Conservation (phyloP, 2,888 invertebrate genomes). For the Kryphioiulus occultus region DNA sequence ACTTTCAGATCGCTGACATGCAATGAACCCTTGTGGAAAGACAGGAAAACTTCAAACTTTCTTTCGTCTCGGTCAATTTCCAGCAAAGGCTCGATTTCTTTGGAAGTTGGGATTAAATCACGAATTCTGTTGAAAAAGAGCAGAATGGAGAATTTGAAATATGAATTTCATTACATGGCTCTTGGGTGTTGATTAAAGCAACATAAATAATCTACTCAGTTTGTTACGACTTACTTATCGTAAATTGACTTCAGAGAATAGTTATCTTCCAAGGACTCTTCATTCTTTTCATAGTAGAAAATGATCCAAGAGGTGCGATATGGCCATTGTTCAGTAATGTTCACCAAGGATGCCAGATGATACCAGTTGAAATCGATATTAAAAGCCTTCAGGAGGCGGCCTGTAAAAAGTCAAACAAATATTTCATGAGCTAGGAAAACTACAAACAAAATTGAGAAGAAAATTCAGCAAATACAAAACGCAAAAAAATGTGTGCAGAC, state of each 20-base stretch:
- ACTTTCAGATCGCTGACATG: slow-evolving; percentile 89
- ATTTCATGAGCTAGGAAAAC: not conserved
- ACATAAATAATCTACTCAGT: not conserved
- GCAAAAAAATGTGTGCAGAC: slow-evolving; percentile 64
- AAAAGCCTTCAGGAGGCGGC: slow-evolving; percentile 95
- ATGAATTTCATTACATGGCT: too few species aligned
- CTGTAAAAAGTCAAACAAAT: slow-evolving; percentile 64
- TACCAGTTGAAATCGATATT: slow-evolving; percentile 99
- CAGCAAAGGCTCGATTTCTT: slow-evolving; percentile 86
- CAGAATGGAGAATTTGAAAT: too few species aligned
- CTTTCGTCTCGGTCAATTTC: slow-evolving; percentile 94
- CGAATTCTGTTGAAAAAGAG: slow-evolving; percentile 61
- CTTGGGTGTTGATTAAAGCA: not conserved
- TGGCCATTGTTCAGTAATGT: slow-evolving; percentile 99
- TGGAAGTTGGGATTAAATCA: slow-evolving; percentile 79
- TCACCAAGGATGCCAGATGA: slow-evolving; percentile 96
- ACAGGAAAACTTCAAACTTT: slow-evolving; percentile 91
- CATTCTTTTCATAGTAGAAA: slow-evolving; percentile 87
- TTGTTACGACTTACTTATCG: slow-evolving; percentile 77
- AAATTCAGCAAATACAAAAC: not conserved
- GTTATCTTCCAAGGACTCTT: slow-evolving; percentile 85
- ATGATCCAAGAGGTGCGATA: slow-evolving; percentile 98
- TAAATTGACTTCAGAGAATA: slow-evolving; percentile 88
- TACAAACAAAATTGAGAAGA: not conserved
- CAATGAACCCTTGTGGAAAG: slow-evolving; percentile 84